Evolutionary conservation across 2,888 invertebrate species (phyloP).

Genomic region (Ormyrus rosae): DNA sequence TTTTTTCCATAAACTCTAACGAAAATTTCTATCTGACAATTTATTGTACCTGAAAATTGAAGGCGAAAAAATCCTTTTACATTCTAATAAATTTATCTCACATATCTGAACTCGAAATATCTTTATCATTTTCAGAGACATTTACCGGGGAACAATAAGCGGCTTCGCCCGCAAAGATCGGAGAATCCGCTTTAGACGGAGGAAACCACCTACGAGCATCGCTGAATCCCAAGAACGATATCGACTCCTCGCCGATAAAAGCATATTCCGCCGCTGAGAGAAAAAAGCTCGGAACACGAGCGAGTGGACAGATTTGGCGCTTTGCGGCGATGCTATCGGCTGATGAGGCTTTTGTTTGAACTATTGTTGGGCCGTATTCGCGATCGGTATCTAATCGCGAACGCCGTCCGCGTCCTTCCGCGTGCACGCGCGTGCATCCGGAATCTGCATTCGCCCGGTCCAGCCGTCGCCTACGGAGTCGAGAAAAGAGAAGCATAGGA

Average conservation of each 20-base stretch:
- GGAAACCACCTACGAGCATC: no score
- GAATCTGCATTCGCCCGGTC: conserved; percentile 45
- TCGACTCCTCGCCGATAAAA: not conserved
- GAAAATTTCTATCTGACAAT: no score
- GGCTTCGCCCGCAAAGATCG: no score
- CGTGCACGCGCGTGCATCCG: not conserved
- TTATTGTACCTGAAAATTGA: no score
- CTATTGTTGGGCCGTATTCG: conserved; percentile 48
- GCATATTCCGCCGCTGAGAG: not conserved
- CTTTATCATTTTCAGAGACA: no score
- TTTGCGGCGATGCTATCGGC: conserved; percentile 41
- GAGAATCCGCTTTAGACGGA: no score
- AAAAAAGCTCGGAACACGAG: not conserved
- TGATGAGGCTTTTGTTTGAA: conserved; percentile 50
- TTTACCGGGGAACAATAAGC: no score
- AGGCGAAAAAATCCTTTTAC: no score
- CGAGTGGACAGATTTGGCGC: conserved; percentile 24
- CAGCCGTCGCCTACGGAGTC: not conserved
- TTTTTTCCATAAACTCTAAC: no score
- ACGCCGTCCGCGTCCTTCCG: not conserved
- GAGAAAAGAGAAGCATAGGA: not conserved
- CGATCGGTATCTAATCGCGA: conserved; percentile 41
- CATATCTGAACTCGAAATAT: no score
- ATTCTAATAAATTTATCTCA: no score
- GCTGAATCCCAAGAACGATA: not conserved